Base-by-base conservation (phyloP, 30 jellyfish, hydroid and myxozoan genomes). In the Aurelia coerulea region DNA sequence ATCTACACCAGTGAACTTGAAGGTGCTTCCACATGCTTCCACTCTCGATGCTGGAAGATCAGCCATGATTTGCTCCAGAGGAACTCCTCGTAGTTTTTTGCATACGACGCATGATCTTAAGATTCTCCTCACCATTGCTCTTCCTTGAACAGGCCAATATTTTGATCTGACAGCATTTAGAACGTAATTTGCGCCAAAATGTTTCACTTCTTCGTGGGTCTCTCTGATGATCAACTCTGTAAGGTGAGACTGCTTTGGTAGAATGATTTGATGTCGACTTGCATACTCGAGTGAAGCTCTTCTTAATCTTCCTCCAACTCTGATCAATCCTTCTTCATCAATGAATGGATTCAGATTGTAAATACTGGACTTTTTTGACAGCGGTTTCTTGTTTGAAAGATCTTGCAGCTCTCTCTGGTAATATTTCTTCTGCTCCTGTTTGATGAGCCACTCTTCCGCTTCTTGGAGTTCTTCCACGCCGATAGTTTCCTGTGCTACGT, bases 221-320 rank as follows among this genome's bases (percentile, higher is more conserved):
- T 81, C 91, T 65, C 68, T 42, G 74, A 81, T 81, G 83, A 81
- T 81, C 75, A 68, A 51, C 34, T 2, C 73, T 51, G 91, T 68
- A 5, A 68, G 63, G 60, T 53, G 74, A 53, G 70, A 52, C 33
- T 81, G 83, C 58, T 56, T 51, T 42, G 91, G 91, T 51, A 81
- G 53, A 37, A 81, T 68, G 82, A 81, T 51, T 33, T 66, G 91
- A n/a, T 81, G 91, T 50, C 62, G 73, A 60, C 73, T 50, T n/a
- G 18, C 91, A 53, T 65, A 66, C 32, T 32, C 74, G 13, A 81
- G 76, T 49, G 82, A 56, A 65, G 91, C 74, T 66, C 69, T 49
- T 65, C 76, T 68, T 63, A 81, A 23, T 68, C 91, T 81, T 8
- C 91, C 91, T 23, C 91, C 75, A 51, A 81, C 91, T 81, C 91